These are phyloP conservation scores for Mellivora capensis DNA, from an alignment of 2,113 vertebrate species.

Conservation along the genomic window DNA sequence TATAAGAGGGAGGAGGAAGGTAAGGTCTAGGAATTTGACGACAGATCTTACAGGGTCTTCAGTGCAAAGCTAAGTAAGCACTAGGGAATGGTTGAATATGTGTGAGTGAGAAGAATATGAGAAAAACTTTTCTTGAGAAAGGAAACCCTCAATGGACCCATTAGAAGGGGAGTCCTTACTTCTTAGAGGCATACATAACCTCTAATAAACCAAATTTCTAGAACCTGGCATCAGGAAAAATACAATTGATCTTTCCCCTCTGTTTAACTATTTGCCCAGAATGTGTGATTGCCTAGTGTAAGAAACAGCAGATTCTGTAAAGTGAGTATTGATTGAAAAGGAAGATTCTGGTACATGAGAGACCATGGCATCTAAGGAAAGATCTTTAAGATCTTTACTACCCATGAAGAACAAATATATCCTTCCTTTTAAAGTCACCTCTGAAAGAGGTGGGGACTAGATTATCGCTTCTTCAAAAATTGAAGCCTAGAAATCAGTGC, in stretches of 20 bases:
- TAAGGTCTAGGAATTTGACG: neutral
- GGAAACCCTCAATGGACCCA: neutral
- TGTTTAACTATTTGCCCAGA: neutral
- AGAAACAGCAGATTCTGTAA: neutral
- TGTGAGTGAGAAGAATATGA: neutral
- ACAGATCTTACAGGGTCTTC: neutral
- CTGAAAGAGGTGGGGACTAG: neutral
- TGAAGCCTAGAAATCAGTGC: neutral
- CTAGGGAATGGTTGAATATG: neutral
- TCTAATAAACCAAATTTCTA: neutral
- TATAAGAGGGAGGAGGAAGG: neutral
- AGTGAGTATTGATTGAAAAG: neutral
- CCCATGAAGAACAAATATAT: neutral
- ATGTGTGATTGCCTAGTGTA: neutral
- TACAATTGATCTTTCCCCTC: neutral
- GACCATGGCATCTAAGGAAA: neutral
- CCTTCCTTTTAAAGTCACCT: conserved; percentile 6
- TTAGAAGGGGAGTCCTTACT: neutral
- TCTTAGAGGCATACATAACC: neutral
- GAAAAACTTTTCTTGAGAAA: neutral
- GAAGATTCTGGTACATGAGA: neutral
- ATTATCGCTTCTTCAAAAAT: neutral
- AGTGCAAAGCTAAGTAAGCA: neutral
- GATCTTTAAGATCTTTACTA: neutral
- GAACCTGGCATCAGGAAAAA: neutral